Base-by-base conservation (phyloP, 2,797 vertebrate genomes). In the Spinibarbus caldwelli region DNA sequence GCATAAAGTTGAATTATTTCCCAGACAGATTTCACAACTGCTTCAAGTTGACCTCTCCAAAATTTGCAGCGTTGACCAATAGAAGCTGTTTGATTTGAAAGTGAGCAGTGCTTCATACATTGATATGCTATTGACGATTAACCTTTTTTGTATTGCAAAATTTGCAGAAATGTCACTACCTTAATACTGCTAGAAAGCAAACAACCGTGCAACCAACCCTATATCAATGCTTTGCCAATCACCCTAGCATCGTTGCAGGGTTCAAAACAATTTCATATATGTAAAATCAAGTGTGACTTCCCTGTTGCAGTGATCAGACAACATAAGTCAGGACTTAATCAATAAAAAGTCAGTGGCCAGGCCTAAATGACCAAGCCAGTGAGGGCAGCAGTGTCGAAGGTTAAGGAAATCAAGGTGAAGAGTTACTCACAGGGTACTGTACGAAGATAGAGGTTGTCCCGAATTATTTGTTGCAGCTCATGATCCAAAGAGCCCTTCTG, bases 391-490 rank as follows among this genome's bases (percentile, higher is more conserved):
- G 34, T 62, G 57, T 49, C 21, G 17, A 5, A 41, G 54, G 62
- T 47, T 82, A 66, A 66, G 31, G 5, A 31, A 47, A 43, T 76
- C 1, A 31, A 57, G 21, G 29, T 43, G 19, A 45, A 43, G 31
- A 67, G 2, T 4, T 86, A 99, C 98, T 99, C 92, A 99, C 98
- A 99, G 88, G 98, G 98, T 91, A 99, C 95, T 0, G 98, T 99
- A 87, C 98, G 97, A 92, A 99, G 97, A 96, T 99, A 99, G 93
- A 99, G 97, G 92, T 99, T 99, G 95, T 99, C 98, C 92, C 98
- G 96, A 93, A 99, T 99, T 93, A 98, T 98, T 95, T 99, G 98
- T 93, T 99, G 98, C 77, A 99, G 96, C 93, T 99, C 97, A 93
- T 99, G 98, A 93, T 99, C 98, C 89, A 99, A 96, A 0, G 98